Evolutionary conservation across 1,140 invertebrate genomes (phyloP).

Genomic region (Pachypeltis micranthus): DNA sequence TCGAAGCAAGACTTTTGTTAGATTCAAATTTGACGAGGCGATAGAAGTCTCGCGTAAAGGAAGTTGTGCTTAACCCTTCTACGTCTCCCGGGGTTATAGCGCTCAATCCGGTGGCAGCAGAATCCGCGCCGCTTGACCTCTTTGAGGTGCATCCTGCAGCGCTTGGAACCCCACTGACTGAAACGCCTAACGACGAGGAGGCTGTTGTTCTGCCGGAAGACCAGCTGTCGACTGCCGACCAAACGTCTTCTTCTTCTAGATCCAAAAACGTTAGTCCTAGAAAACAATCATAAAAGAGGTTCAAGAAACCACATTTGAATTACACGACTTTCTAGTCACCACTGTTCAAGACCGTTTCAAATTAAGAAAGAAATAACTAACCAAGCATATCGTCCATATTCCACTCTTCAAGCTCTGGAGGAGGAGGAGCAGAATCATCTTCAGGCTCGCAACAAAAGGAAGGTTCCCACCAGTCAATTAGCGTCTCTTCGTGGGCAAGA

Average conservation of each 20-base stretch:
- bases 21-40: conserved; percentile 67
- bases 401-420: conserved; percentile 66
- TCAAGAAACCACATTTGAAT: too few species aligned
- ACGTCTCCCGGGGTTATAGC: not conserved
- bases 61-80: conserved; percentile 33
- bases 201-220: not conserved
- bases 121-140: conserved; percentile 53
- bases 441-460: conserved; percentile 36
- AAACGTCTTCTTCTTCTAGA: conserved; percentile 1
- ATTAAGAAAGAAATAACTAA: too few species aligned
- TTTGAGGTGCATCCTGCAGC: conserved; percentile 26
- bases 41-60: conserved; percentile 65
- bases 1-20: conserved; percentile 63
- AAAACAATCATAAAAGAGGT: too few species aligned
- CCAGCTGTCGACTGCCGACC: conserved; percentile 4
- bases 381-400: conserved; percentile 39
- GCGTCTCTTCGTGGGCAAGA: conserved; percentile 17
- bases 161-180: conserved; percentile 48
- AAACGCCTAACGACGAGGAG: conserved; percentile 16
- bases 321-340: too few species aligned
- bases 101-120: conserved; percentile 44
- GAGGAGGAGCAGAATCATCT: conserved; percentile 22
- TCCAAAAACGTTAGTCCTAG: not conserved
- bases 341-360: too few species aligned
- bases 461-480: conserved; percentile 15